Conservation (phyloP, 2,888 invertebrate genomes). For the Archaeoteleia sp. region DNA sequence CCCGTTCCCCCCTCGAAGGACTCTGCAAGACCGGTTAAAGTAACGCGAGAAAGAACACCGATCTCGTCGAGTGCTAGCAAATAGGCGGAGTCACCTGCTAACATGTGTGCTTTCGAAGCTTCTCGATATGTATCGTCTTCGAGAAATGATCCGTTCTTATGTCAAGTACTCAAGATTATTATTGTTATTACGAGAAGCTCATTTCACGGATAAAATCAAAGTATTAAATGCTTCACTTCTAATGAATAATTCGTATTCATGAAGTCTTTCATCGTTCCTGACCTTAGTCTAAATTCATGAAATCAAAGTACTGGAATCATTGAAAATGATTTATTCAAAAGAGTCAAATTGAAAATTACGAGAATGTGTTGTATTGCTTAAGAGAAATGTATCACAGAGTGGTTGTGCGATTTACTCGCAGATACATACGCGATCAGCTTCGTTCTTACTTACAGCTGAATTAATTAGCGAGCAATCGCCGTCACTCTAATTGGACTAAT, state of each 20-base stretch:
- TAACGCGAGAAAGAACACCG: conserved; percentile 46
- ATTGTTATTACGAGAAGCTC: not conserved
- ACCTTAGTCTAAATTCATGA: too few relatives aligned
- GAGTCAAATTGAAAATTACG: conserved; percentile 2
- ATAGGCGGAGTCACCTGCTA: conserved; percentile 8
- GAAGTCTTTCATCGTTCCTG: too few relatives aligned
- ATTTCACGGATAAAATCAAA: too few relatives aligned
- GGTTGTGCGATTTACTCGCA: conserved; percentile 36
- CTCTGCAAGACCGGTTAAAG: conserved; percentile 42
- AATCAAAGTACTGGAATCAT: conserved; percentile 12
- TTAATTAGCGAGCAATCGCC: conserved; percentile 56
- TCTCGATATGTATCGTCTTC: conserved; percentile 38
- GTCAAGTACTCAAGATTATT: conserved; percentile 23
- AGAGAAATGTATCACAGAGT: conserved; percentile 13
- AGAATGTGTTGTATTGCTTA: not conserved
- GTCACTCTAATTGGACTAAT: conserved; percentile 58
- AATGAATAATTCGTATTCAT: too few relatives aligned
- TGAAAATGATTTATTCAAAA: conserved; percentile 1
- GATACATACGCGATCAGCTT: conserved; percentile 43
- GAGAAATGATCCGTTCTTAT: conserved; percentile 27
- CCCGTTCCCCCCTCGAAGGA: conserved; percentile 5
- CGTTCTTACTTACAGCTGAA: conserved; percentile 38
- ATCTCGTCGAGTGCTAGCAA: conserved; percentile 22
- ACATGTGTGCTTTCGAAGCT: conserved; percentile 14
- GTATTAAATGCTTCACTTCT: too few relatives aligned